Conservation (phyloP, 2,888 invertebrate species). For the Stramonita haemastoma region DNA sequence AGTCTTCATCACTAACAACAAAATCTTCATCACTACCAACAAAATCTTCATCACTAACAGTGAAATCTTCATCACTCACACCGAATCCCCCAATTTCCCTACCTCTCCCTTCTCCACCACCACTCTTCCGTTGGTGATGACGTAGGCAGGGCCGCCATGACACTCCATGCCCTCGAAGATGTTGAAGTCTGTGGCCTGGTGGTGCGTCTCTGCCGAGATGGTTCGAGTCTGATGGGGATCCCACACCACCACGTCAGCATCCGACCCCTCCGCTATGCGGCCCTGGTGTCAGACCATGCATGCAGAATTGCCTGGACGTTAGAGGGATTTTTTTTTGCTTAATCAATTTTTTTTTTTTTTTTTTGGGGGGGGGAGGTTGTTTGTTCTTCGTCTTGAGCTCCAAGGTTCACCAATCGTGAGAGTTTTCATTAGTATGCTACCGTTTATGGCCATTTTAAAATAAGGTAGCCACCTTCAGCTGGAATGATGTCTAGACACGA, state of each 20-base stretch:
- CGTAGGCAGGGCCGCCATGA: slow-evolving; percentile 94
- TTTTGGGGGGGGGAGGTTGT: too few relatives aligned
- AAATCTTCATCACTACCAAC: background rate
- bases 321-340: too few relatives aligned
- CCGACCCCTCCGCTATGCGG: slow-evolving; percentile 92
- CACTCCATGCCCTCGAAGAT: slow-evolving; percentile 97
- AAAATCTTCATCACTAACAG: background rate
- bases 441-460: too few relatives aligned
- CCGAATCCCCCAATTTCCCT: background rate
- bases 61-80: background rate
- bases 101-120: slow-evolving; percentile 84
- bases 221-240: slow-evolving; percentile 89
- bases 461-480: too few relatives aligned
- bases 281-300: slow-evolving; percentile 80
- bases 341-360: too few relatives aligned
- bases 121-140: slow-evolving; percentile 93
- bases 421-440: too few relatives aligned
- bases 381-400: too few relatives aligned
- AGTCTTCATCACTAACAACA: too few relatives aligned
- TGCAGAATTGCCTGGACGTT: too few relatives aligned
- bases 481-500: too few relatives aligned
- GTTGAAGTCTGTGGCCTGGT: slow-evolving; percentile 97
- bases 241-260: slow-evolving; percentile 98
- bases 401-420: background rate
- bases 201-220: slow-evolving; percentile 94